These are phyloP conservation scores for Chrosomus eos DNA, from an alignment of 2,797 vertebrate species.

Conservation along the genomic window DNA sequence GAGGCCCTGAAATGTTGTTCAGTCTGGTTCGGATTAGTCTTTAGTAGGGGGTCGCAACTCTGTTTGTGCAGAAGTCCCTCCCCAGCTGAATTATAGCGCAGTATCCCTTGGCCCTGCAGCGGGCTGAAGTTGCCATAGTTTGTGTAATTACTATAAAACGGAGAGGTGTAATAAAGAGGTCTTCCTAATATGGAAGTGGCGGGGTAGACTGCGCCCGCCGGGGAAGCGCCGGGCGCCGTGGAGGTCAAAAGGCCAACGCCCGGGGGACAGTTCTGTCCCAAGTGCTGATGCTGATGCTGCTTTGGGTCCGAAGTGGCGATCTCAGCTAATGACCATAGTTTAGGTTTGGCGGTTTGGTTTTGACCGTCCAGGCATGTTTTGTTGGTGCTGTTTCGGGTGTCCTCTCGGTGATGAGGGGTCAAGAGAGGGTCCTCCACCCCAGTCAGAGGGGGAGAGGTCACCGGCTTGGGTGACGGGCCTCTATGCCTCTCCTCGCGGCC, in stretches of 20 bases:
- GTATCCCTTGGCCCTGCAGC: constrained; percentile 93
- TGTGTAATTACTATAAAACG: constrained; percentile 98
- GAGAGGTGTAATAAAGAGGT: constrained; percentile 97
- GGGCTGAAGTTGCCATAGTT: constrained; percentile 97
- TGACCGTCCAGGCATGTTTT: constrained; percentile 76
- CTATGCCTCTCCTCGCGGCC: constrained; percentile 71
- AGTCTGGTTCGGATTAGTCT: constrained; percentile 85
- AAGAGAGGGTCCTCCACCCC: constrained; percentile 88
- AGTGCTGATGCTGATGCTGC: constrained; percentile 77
- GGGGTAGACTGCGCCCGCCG: constrained; percentile 86
- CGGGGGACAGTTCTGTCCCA: constrained; percentile 72
- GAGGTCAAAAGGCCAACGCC: constrained; percentile 80
- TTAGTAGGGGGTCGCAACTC: constrained; percentile 88
- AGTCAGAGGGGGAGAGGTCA: constrained; percentile 88
- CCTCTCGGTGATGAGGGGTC: constrained; percentile 82
- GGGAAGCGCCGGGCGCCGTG: constrained; percentile 80
- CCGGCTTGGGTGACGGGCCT: constrained; percentile 79
- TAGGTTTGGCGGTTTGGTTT: constrained; percentile 88
- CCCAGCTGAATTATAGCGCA: constrained; percentile 90
- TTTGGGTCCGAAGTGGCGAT: constrained; percentile 98
- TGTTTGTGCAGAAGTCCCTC: constrained; percentile 89
- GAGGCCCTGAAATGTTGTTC: constrained; percentile 89
- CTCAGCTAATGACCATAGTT: constrained; percentile 97
- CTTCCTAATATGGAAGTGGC: constrained; percentile 92
- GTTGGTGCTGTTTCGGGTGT: constrained; percentile 69